Evolutionary conservation across 2,888 invertebrate species (phyloP).

Genomic region (Lasioglossum leucozonium): DNA sequence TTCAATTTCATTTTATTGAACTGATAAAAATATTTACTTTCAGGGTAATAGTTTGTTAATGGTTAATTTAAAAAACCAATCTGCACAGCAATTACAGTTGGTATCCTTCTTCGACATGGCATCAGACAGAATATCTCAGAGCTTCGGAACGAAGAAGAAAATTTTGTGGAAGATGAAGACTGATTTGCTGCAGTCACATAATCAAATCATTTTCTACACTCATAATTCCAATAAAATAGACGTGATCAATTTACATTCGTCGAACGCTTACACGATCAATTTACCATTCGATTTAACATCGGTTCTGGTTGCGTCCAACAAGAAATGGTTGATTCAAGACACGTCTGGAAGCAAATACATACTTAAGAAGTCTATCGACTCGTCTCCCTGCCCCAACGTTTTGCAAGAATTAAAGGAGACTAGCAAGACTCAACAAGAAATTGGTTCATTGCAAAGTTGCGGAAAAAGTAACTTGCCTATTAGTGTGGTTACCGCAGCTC

Average conservation of each 20-base stretch:
- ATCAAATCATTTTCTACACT: conserved; percentile 75
- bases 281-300: conserved; percentile 81
- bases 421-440: conserved; percentile 38
- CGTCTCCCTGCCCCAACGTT: conserved; percentile 79
- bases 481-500: conserved; percentile 79
- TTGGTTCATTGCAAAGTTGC: conserved; percentile 68
- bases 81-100: conserved; percentile 72
- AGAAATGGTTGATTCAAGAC: conserved; percentile 83
- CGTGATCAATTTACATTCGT: conserved; percentile 78
- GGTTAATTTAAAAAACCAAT: conserved; percentile 76
- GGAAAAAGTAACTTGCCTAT: conserved; percentile 62
- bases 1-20: neutral
- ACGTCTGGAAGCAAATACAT: conserved; percentile 72
- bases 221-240: conserved; percentile 78
- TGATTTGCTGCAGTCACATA: conserved; percentile 72
- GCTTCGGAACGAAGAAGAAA: conserved; percentile 65
- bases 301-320: conserved; percentile 75
- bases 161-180: conserved; percentile 75
- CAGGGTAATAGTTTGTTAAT: conserved; percentile 73
- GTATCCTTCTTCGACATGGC: conserved; percentile 78
- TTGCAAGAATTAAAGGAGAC: conserved; percentile 75
- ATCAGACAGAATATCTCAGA: conserved; percentile 76
- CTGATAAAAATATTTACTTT: conserved; percentile 30
- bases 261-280: conserved; percentile 77
- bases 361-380: conserved; percentile 72